Percentiles rank a stretch among this genome's conserved stretches.
Evolutionary conservation across 2,888 invertebrate genomes (phyloP).

Genomic region (Cosmopolites sordidus): DNA sequence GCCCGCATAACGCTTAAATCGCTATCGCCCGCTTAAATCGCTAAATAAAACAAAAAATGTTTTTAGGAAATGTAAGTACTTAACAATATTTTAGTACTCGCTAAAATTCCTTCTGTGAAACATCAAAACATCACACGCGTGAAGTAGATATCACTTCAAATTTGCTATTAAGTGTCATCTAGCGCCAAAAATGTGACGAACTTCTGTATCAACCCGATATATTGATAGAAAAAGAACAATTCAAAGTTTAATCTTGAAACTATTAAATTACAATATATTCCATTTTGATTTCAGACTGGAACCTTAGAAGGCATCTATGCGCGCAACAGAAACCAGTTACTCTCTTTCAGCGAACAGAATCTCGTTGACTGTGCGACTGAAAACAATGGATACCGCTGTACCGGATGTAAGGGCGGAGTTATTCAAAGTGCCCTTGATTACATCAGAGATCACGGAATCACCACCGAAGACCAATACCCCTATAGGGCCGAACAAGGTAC

Average conservation of each 20-base stretch:
- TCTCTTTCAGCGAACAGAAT: conserved; percentile 19
- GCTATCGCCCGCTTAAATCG: too few relatives aligned
- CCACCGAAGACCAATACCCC: conserved; percentile 70
- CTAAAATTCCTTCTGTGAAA: too few relatives aligned
- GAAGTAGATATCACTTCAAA: background rate
- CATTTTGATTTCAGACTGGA: conserved; percentile 16
- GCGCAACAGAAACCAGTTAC: background rate
- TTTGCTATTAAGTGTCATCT: background rate
- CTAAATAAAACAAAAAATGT: too few relatives aligned
- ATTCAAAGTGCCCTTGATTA: conserved; percentile 16
- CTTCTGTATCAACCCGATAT: too few relatives aligned
- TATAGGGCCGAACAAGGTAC: conserved; percentile 73
- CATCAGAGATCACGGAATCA: conserved; percentile 20
- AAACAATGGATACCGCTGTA: conserved; percentile 11
- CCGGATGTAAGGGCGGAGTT: conserved; percentile 21
- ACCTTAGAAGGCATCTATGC: conserved; percentile 18
- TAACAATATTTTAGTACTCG: too few relatives aligned
- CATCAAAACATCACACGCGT: too few relatives aligned
- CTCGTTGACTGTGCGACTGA: conserved; percentile 17
- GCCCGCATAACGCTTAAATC: too few relatives aligned
- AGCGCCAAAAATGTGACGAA: too few relatives aligned
- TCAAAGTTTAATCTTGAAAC: too few relatives aligned
- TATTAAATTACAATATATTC: background rate
- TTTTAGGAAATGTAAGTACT: too few relatives aligned
- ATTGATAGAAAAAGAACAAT: too few relatives aligned